These are phyloP conservation scores for Hemicentrotus pulcherrimus DNA, from an alignment of 35 echinoderm and acorn worm genomes.

Conservation along the genomic window DNA sequence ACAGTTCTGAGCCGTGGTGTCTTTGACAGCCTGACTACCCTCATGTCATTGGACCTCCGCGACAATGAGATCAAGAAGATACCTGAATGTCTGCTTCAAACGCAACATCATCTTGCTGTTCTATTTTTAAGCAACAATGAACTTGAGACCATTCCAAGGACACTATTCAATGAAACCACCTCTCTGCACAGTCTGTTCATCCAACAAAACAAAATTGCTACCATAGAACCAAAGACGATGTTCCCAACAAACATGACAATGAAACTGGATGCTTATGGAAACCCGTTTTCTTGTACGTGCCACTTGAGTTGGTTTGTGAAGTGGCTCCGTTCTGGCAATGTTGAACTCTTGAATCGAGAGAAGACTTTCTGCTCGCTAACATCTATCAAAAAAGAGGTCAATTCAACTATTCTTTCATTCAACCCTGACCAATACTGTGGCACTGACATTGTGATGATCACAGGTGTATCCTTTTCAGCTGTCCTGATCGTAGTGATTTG, in stretches of 20 bases:
- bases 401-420: neutral
- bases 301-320: neutral
- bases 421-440: slow-evolving; percentile 15
- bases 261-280: neutral
- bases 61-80: neutral
- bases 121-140: neutral
- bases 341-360: neutral
- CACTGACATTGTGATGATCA: neutral
- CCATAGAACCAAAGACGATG: neutral
- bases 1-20: neutral
- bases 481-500: neutral
- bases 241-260: neutral
- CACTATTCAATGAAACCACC: neutral
- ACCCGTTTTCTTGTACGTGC: neutral
- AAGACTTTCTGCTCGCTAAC: neutral
- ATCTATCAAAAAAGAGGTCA: neutral
- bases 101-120: neutral
- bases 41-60: neutral
- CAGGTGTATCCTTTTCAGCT: neutral
- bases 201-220: neutral
- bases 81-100: neutral
- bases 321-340: neutral
- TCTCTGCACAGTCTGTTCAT: neutral
- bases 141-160: neutral
- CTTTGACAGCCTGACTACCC: neutral